phyloP scores from a whole-genome alignment of 2,797 vertebrate species.

The Anabacerthia variegaticeps region DNA sequence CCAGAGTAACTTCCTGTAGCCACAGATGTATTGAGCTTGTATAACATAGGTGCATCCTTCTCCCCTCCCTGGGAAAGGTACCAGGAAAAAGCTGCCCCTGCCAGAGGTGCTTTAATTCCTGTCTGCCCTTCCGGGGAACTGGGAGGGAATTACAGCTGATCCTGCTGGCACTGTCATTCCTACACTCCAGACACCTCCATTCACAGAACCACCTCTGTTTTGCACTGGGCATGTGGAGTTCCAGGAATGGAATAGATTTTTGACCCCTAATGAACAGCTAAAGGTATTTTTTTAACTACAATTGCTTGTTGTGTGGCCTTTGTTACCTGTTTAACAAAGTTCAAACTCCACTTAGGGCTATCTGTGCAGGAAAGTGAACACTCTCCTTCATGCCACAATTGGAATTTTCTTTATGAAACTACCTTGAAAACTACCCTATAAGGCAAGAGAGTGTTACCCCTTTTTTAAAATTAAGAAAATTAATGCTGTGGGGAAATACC shows the following conservation, averaged over 20 bases:
- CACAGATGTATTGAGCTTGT: constrained; percentile 4
- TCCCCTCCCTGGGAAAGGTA: constrained; percentile 6
- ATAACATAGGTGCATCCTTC: background rate
- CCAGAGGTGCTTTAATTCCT: background rate
- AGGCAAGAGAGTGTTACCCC: rapidly evolving
- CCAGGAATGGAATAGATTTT: background rate
- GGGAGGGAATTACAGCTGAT: background rate
- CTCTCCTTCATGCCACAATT: background rate
- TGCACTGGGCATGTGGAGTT: rapidly evolving
- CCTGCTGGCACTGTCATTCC: background rate
- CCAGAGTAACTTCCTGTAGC: constrained; percentile 35
- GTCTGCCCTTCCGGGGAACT: background rate
- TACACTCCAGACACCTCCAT: background rate
- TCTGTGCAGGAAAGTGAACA: background rate
- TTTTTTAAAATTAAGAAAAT: background rate
- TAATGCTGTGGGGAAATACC: background rate
- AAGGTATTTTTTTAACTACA: background rate
- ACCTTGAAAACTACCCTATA: background rate
- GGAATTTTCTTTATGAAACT: background rate
- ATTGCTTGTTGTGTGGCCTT: rapidly evolving
- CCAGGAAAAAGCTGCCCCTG: background rate
- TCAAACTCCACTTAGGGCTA: background rate
- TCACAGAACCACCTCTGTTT: background rate
- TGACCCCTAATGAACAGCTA: background rate
- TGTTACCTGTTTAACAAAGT: background rate